Evolutionary conservation across 2,888 invertebrate species (phyloP).

Genomic region (Copidosoma aretas): DNA sequence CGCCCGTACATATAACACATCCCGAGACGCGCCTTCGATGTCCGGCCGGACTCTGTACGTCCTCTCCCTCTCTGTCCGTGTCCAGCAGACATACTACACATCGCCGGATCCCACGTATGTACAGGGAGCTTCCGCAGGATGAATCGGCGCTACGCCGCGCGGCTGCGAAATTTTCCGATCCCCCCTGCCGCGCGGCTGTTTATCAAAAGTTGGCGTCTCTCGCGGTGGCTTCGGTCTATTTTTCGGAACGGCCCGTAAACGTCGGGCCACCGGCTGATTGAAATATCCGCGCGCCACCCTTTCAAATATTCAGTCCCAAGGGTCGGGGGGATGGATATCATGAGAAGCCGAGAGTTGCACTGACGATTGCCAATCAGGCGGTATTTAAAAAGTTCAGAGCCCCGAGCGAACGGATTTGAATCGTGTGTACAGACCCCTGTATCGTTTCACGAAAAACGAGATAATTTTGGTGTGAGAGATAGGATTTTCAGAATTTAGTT

Average conservation of each 20-base stretch:
- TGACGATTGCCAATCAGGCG: too few relatives aligned
- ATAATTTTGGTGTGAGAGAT: too few relatives aligned
- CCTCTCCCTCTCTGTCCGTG: too few relatives aligned
- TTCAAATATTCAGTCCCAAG: too few relatives aligned
- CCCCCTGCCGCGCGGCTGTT: background rate
- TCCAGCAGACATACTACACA: background rate
- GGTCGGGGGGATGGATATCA: background rate
- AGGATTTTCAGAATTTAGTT: too few relatives aligned
- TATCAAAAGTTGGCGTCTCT: constrained; percentile 10
- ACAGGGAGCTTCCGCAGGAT: background rate
- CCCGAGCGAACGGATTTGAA: too few relatives aligned
- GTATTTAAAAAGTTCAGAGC: too few relatives aligned
- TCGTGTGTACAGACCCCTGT: too few relatives aligned
- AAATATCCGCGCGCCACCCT: background rate
- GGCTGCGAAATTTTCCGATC: background rate
- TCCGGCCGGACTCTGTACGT: background rate
- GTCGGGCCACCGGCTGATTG: background rate
- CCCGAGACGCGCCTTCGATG: constrained; percentile 19
- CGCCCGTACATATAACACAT: constrained; percentile 12
- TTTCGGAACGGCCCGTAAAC: background rate
- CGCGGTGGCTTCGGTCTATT: background rate
- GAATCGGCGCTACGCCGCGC: constrained; percentile 13
- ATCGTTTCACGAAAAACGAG: too few relatives aligned
- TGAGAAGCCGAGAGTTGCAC: too few relatives aligned
- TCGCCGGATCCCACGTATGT: background rate